Conservation (phyloP, 2,797 vertebrate genomes). For the Apodemus agrarius region DNA sequence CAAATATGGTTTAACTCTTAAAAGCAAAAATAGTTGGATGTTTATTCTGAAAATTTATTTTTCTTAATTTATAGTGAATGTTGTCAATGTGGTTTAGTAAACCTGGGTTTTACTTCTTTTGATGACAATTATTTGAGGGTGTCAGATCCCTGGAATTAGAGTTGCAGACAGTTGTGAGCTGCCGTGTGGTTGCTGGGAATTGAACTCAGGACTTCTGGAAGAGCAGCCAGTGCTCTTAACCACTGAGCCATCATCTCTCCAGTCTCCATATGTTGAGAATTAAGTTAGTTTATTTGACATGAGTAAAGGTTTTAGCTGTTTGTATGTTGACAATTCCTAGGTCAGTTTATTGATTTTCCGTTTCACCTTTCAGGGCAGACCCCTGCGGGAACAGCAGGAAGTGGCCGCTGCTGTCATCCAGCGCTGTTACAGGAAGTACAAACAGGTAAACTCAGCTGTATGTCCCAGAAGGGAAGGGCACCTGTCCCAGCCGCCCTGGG, state of each 20-base stretch:
- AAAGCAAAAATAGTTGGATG: not conserved
- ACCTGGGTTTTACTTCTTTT: not conserved
- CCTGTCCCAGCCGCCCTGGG: too few species aligned
- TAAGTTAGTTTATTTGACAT: too few species aligned
- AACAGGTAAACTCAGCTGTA: slow-evolving; percentile 92
- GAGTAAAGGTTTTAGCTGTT: not conserved
- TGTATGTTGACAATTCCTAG: not conserved
- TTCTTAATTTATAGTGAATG: not conserved
- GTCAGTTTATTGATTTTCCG: not conserved
- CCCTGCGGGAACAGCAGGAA: slow-evolving; percentile 97
- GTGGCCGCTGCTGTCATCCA: slow-evolving; percentile 98
- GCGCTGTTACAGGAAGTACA: slow-evolving; percentile 99
- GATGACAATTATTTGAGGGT: not conserved
- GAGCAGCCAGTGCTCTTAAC: not conserved
- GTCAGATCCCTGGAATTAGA: not conserved
- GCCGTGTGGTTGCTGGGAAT: not conserved
- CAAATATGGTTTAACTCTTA: not conserved
- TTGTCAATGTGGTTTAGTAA: not conserved
- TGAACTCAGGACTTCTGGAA: not conserved
- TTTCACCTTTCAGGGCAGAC: slow-evolving; percentile 92
- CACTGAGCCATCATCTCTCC: not conserved
- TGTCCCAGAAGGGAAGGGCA: not conserved
- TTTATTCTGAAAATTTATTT: slow-evolving; percentile 3
- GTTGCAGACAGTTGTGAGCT: not conserved
- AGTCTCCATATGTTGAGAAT: not conserved